Conservation (phyloP, 2,888 invertebrate species). For the Drosophila hamatofila region DNA sequence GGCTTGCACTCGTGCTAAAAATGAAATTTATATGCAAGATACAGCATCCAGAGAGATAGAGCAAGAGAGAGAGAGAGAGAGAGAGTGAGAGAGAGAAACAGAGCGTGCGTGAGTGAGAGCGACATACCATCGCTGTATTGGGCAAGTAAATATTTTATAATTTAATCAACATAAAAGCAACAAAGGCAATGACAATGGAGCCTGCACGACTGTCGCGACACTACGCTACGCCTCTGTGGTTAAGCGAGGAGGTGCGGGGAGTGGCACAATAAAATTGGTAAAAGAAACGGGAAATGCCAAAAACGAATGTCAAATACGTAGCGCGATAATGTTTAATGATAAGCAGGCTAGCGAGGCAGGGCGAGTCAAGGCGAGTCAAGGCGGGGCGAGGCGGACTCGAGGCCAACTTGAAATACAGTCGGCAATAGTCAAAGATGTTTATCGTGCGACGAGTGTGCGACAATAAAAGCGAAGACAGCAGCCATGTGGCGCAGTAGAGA, state of each 20-base stretch:
- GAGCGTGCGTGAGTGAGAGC: constrained; percentile 5
- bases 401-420: constrained; percentile 71
- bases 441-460: constrained; percentile 78
- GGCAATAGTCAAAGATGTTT: constrained; percentile 81
- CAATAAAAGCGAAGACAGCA: constrained; percentile 77
- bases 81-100: neutral
- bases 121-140: constrained; percentile 27
- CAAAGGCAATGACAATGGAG: constrained; percentile 60
- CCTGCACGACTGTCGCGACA: constrained; percentile 18
- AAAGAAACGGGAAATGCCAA: constrained; percentile 38
- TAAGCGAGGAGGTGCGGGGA: constrained; percentile 40
- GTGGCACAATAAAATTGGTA: constrained; percentile 68
- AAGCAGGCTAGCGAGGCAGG: constrained; percentile 45
- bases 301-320: constrained; percentile 69
- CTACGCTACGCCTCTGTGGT: constrained; percentile 63
- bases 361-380: constrained; percentile 15
- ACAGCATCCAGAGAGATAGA: neutral
- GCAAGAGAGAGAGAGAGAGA: neutral
- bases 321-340: constrained; percentile 80
- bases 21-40: constrained; percentile 62
- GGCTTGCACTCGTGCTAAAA: constrained; percentile 56
- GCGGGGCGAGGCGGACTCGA: constrained; percentile 12
- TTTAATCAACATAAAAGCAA: constrained; percentile 82
- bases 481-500: constrained; percentile 38
- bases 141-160: constrained; percentile 79